Conservation (phyloP, 23 tunicate species). For the Botrylloides violaceus region DNA sequence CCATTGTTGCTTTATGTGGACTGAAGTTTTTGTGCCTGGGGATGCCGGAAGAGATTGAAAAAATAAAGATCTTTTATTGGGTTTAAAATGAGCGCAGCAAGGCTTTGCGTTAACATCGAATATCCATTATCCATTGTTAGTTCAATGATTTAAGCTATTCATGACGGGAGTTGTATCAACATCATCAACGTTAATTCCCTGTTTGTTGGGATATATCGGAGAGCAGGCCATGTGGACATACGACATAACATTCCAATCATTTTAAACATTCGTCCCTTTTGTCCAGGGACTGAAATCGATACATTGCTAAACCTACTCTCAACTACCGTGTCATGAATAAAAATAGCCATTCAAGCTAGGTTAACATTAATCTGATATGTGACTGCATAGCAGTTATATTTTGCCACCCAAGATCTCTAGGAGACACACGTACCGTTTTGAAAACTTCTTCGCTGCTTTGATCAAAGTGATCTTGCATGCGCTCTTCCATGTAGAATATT, state of each 20-base stretch:
- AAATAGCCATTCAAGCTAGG: too few relatives aligned
- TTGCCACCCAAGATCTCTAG: too few relatives aligned
- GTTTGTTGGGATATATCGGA: too few relatives aligned
- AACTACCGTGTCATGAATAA: too few relatives aligned
- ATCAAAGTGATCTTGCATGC: conserved; percentile 58
- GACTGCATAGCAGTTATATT: too few relatives aligned
- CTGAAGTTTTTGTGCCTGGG: background rate
- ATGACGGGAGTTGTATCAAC: background rate
- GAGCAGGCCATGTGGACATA: too few relatives aligned
- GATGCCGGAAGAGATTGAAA: background rate
- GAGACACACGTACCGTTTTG: conserved; percentile 36
- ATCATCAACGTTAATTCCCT: background rate
- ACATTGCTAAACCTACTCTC: too few relatives aligned
- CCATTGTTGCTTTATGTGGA: background rate
- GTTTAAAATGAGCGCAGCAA: background rate
- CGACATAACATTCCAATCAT: background rate
- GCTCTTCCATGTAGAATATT: conserved; percentile 89
- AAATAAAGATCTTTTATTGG: background rate
- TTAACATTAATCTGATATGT: too few relatives aligned
- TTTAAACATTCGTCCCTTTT: background rate
- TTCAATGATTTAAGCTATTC: background rate
- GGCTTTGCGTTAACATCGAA: background rate
- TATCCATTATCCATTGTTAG: background rate
- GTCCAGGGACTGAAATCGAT: too few relatives aligned
- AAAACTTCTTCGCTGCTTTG: conserved; percentile 65